Evolutionary conservation across 2,888 invertebrate genomes (phyloP).

Genomic region (Pandemis cinnamomeana): DNA sequence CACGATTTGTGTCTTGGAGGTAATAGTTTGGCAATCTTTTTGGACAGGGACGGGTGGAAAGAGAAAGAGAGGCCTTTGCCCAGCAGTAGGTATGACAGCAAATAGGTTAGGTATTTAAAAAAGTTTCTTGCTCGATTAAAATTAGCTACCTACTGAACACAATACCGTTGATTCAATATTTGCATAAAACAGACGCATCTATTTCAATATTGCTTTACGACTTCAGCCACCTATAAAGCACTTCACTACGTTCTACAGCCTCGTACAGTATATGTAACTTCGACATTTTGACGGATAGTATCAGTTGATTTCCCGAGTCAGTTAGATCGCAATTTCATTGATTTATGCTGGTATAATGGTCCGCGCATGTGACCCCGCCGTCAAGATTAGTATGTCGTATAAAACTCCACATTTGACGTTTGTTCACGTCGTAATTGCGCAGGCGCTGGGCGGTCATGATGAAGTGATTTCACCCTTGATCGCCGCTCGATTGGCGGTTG

Average conservation of each 20-base stretch:
- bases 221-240: constrained; percentile 17
- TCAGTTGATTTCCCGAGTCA: constrained; percentile 43
- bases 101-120: too few relatives aligned
- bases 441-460: constrained; percentile 53
- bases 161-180: not conserved
- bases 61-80: too few relatives aligned
- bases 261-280: too few relatives aligned
- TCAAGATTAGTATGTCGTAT: constrained; percentile 48
- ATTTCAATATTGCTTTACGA: not conserved
- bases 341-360: constrained; percentile 46
- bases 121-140: too few relatives aligned
- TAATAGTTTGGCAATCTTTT: too few relatives aligned
- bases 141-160: too few relatives aligned
- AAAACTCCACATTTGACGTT: constrained; percentile 53
- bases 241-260: not conserved
- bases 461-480: constrained; percentile 66
- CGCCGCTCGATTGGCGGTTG: constrained; percentile 55
- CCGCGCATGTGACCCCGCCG: constrained; percentile 45
- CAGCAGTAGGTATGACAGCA: too few relatives aligned
- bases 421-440: constrained; percentile 58
- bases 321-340: constrained; percentile 43
- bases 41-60: too few relatives aligned
- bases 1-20: too few relatives aligned
- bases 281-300: constrained; percentile 36
- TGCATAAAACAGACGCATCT: not conserved